phyloP scores from a whole-genome alignment of 2,888 invertebrate species.

The Volucella inflata region DNA sequence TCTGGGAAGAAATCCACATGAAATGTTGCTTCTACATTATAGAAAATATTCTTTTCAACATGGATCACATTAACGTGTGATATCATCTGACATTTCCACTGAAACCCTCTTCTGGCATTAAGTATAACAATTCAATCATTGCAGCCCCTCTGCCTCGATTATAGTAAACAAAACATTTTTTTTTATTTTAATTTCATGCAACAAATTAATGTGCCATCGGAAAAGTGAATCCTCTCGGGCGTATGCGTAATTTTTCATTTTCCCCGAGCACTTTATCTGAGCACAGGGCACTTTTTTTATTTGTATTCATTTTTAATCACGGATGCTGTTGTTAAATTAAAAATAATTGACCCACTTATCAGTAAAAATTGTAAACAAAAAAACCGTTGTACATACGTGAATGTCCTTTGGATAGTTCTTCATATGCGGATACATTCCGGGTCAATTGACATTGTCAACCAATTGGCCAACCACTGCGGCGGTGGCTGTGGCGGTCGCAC shows the following conservation, averaged over 20 bases:
- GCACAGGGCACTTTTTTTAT: conserved; percentile 2
- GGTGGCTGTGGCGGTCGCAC: not conserved
- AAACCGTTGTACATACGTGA: not conserved
- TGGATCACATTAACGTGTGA: too few relatives aligned
- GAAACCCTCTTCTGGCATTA: too few relatives aligned
- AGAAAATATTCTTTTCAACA: too few relatives aligned
- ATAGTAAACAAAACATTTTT: not conserved
- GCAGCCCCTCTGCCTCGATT: not conserved
- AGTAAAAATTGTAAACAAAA: not conserved
- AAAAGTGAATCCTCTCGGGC: conserved; percentile 31
- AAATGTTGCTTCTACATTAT: too few relatives aligned
- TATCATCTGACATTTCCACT: too few relatives aligned
- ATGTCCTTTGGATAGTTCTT: conserved; percentile 33
- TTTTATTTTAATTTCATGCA: conserved; percentile 36
- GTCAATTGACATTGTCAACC: conserved; percentile 45
- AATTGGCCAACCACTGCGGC: not conserved
- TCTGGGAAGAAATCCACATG: too few relatives aligned
- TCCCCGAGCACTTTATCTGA: not conserved
- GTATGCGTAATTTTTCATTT: conserved; percentile 43
- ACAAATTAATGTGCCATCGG: conserved; percentile 29
- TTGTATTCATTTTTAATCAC: conserved; percentile 57
- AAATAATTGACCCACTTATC: conserved; percentile 41
- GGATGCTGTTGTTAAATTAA: conserved; percentile 31
- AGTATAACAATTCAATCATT: not conserved
- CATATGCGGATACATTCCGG: conserved; percentile 9